Conservation (phyloP, 2,888 invertebrate genomes). For the Papilio demoleus region DNA sequence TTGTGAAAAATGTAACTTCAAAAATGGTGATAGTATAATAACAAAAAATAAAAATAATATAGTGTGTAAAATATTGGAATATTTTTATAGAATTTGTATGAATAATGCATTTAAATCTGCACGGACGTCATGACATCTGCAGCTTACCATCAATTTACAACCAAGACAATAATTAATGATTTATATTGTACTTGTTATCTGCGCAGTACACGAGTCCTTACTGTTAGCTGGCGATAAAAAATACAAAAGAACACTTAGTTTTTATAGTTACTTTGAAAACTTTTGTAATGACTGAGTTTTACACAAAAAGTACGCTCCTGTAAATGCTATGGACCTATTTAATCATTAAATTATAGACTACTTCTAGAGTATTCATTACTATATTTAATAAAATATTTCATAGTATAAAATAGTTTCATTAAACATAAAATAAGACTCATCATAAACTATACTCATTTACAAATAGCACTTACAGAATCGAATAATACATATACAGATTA, state of each 20-base stretch:
- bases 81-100: neutral
- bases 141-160: conserved; percentile 5
- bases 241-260: conserved; percentile 18
- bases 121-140: neutral
- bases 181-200: conserved; percentile 15
- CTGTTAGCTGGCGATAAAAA: conserved; percentile 16
- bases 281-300: conserved; percentile 5
- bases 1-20: neutral
- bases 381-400: too few species aligned
- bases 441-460: too few species aligned
- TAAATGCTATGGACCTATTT: neutral
- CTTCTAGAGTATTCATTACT: neutral
- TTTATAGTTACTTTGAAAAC: conserved; percentile 17
- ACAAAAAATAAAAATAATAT: too few species aligned
- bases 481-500: too few species aligned
- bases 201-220: neutral
- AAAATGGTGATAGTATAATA: too few species aligned
- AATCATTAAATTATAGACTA: conserved; percentile 2
- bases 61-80: too few species aligned
- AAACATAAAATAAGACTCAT: too few species aligned
- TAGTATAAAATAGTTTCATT: too few species aligned
- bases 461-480: too few species aligned
- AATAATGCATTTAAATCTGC: neutral
- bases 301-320: conserved; percentile 7
- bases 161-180: conserved; percentile 12